Percentiles rank a stretch among this genome's conserved stretches.
These are phyloP conservation scores for Gortyna flavago DNA, from an alignment of 2,888 invertebrate genomes.

Conservation along the genomic window DNA sequence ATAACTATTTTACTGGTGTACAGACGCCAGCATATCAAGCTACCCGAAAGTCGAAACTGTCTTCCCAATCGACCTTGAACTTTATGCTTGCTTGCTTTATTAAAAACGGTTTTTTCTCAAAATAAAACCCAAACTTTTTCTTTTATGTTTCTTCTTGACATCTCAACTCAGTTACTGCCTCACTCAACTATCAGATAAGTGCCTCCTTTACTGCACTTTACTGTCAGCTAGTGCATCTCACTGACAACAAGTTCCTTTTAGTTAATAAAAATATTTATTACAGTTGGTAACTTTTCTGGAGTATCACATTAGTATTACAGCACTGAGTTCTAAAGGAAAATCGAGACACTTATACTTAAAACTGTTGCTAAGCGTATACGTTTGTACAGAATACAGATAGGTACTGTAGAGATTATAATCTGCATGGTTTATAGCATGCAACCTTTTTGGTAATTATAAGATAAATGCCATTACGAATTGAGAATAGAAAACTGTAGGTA, in stretches of 20 bases:
- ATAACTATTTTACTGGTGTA: too few relatives aligned
- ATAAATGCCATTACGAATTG: too few relatives aligned
- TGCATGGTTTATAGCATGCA: too few relatives aligned
- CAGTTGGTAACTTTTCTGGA: not conserved
- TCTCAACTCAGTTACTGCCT: conserved; percentile 5
- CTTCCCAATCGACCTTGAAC: too few relatives aligned
- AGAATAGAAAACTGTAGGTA: too few relatives aligned
- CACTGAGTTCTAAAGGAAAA: too few relatives aligned
- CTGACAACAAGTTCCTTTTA: conserved; percentile 33
- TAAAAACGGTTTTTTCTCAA: too few relatives aligned
- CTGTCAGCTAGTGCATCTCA: conserved; percentile 28
- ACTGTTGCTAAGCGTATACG: not conserved
- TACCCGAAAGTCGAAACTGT: too few relatives aligned
- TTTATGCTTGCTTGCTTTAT: too few relatives aligned
- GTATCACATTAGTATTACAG: not conserved
- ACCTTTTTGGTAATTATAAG: too few relatives aligned
- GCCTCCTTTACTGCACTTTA: conserved; percentile 28
- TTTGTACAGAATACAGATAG: not conserved
- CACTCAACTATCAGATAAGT: conserved; percentile 36
- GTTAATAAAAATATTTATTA: conserved; percentile 12
- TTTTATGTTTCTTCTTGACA: conserved; percentile 1
- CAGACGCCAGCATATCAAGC: too few relatives aligned
- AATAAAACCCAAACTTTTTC: not conserved
- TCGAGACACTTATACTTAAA: not conserved
- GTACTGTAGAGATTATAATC: too few relatives aligned